These are phyloP conservation scores for Leucosticte australis DNA, from an alignment of 2,113 vertebrate species.

Conservation along the genomic window DNA sequence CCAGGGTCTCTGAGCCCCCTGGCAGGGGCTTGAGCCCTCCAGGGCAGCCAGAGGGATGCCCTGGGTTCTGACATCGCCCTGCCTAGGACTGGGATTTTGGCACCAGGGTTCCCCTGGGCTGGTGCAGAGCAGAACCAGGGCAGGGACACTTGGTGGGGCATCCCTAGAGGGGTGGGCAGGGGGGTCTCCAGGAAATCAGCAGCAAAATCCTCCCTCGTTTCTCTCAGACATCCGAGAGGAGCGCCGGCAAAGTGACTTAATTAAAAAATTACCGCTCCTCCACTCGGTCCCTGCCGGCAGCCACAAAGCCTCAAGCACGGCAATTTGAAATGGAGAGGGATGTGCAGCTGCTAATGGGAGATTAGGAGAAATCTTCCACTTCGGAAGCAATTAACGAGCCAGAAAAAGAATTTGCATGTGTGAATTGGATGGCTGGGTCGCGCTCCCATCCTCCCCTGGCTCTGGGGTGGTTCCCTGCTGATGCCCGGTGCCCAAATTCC, in stretches of 20 bases:
- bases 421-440: background rate
- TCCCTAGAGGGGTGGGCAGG: accelerated
- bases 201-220: background rate
- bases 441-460: accelerated
- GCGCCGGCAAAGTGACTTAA: background rate
- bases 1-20: no score
- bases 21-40: no score
- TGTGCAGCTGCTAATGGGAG: slow-evolving; percentile 7
- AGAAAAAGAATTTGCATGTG: background rate
- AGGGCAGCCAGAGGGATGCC: no score
- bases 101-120: background rate
- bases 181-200: background rate
- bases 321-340: slow-evolving; percentile 9
- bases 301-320: background rate
- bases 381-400: slow-evolving; percentile 42
- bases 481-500: background rate
- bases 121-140: accelerated
- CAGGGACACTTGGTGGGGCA: accelerated
- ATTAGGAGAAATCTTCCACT: slow-evolving; percentile 20
- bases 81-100: accelerated
- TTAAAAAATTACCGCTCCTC: slow-evolving; percentile 34
- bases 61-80: no score
- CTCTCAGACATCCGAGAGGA: background rate
- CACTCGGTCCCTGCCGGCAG: background rate
- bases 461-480: accelerated